Base-by-base conservation (phyloP, 2,113 vertebrate genomes). In the Ranitomeya variabilis region DNA sequence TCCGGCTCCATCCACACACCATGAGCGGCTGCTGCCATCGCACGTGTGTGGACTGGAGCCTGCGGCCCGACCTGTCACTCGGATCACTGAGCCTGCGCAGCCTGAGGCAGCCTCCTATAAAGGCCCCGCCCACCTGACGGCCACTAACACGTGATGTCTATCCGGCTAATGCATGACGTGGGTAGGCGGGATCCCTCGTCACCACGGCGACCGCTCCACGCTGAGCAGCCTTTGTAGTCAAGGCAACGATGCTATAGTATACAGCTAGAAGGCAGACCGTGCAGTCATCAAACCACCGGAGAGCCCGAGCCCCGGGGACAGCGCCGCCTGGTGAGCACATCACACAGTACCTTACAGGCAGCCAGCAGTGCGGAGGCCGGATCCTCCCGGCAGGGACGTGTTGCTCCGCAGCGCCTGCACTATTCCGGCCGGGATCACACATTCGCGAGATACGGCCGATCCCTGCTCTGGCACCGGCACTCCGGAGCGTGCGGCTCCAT, bases 291-390 rank as follows among this genome's bases (percentile, higher is more conserved):
- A 73, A 73, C 51, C 83, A 55, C 83, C 21, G 66, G 67, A 57
- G 66, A 85, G 66, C 31, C 18, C 51, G 83, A 85, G n/a, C 31
- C 51, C 67, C 66, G 18, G 62, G 62, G 45, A 64, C 18, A 26
- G 13, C 23, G 51, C 83, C 45, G 31, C 21, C 66, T 55, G 83
- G 83, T 85, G 62, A 84, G 82, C 62, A 51, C 16, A 51, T 4
- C 67, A 14, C 23, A 13, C 69, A 31, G 1, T 8, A 15, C 4
- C 12, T 31, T 5, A 16, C 13, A 7, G 23, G 6, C 12, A 6
- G 26, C 15, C 37, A 4, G 37, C 37, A 45, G 37, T 45, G 3
- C 37, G 37, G 37, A 45, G 37, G 1, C 37, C 37, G 37, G 37
- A 45, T 1, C 37, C 37, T 45, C 37, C 37, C 3, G 37, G 3